These are phyloP conservation scores for Sesia apiformis DNA, from an alignment of 2,888 invertebrate genomes.

Conservation along the genomic window DNA sequence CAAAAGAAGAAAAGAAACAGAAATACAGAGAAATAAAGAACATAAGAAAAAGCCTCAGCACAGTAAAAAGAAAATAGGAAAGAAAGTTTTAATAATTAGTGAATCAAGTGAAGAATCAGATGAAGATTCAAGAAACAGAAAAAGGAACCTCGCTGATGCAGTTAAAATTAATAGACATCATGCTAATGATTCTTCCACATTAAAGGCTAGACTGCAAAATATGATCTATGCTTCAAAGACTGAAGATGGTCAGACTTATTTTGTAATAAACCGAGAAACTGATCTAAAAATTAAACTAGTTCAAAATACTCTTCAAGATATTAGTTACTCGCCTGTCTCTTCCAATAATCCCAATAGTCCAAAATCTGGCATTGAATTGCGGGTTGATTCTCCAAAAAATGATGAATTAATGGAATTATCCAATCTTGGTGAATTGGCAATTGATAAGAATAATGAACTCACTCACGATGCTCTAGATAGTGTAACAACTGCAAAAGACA, in stretches of 20 bases:
- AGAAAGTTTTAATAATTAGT: conserved; percentile 23
- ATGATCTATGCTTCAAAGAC: conserved; percentile 40
- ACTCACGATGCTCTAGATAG: conserved; percentile 20
- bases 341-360: not conserved
- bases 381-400: not conserved
- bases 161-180: conserved; percentile 52
- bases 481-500: conserved; percentile 10
- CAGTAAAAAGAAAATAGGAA: conserved; percentile 30
- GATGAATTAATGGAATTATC: conserved; percentile 31
- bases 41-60: conserved; percentile 12
- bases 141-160: conserved; percentile 70
- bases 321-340: not conserved
- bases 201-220: conserved; percentile 53
- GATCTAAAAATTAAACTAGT: conserved; percentile 9
- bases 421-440: conserved; percentile 21
- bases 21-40: conserved; percentile 28
- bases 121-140: conserved; percentile 57
- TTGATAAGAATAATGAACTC: conserved; percentile 12
- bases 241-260: conserved; percentile 11
- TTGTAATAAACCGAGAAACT: conserved; percentile 12
- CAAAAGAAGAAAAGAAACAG: conserved; percentile 33
- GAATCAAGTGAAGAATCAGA: conserved; percentile 61
- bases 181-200: conserved; percentile 39
- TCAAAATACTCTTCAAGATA: not conserved
- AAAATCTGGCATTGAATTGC: not conserved